phyloP scores from a whole-genome alignment of 1,140 invertebrate genomes.

The Heliothis subflexa region DNA sequence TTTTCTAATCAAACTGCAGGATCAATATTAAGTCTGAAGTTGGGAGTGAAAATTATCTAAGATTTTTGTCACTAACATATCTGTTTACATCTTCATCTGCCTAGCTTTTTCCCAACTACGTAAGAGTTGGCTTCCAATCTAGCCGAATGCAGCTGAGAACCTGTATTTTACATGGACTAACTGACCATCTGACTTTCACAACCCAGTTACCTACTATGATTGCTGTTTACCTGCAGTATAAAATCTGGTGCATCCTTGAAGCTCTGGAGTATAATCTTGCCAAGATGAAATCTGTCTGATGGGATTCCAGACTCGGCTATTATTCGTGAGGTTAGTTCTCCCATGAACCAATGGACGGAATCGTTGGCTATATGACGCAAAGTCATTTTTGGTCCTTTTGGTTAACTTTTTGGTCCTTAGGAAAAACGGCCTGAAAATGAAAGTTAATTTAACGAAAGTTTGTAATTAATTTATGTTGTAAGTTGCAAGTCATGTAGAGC shows the following conservation, averaged over 20 bases:
- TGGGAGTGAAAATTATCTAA: not conserved
- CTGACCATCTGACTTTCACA: no score
- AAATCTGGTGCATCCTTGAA: slow-evolving; percentile 68
- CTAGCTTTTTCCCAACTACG: no score
- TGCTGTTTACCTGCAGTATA: slow-evolving; percentile 58
- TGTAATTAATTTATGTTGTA: no score
- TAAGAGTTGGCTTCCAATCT: no score
- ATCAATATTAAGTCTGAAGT: not conserved
- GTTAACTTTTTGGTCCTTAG: not conserved
- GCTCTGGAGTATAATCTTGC: slow-evolving; percentile 66
- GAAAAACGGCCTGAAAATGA: not conserved
- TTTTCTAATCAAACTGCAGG: no score
- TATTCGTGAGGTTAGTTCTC: slow-evolving; percentile 58
- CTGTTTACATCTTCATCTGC: no score
- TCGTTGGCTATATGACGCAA: slow-evolving; percentile 48
- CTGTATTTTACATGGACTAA: no score
- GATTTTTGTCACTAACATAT: not conserved
- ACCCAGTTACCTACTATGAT: not conserved
- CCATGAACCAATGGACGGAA: slow-evolving; percentile 63
- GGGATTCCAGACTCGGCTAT: slow-evolving; percentile 62
- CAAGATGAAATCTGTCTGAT: slow-evolving; percentile 66
- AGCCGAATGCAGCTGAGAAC: no score
- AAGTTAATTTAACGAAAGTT: not conserved
- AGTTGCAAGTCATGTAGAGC: no score
- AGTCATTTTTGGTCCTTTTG: slow-evolving; percentile 46